These are phyloP conservation scores for Scolopax bukidnonensis DNA, from an alignment of 2,797 vertebrate genomes.

Conservation along the genomic window DNA sequence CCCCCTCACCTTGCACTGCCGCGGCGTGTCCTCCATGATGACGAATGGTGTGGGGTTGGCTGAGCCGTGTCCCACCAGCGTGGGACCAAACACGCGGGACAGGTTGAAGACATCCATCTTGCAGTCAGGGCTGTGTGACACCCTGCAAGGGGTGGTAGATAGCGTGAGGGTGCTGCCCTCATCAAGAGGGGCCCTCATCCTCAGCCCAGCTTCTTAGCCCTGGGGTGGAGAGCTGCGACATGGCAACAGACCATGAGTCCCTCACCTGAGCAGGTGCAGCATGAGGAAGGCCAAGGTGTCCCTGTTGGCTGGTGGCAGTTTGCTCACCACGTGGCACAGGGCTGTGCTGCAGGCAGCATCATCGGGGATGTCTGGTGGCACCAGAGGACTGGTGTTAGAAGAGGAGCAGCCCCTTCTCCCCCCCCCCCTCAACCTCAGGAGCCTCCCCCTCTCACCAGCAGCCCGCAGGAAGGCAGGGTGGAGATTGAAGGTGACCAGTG, in stretches of 20 bases:
- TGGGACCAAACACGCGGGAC: conserved; percentile 87
- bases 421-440: no score
- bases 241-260: background rate
- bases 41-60: conserved; percentile 80
- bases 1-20: conserved; percentile 79
- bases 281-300: conserved; percentile 88
- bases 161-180: fast-evolving
- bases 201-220: fast-evolving
- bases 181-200: background rate
- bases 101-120: conserved; percentile 87
- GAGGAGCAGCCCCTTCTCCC: background rate
- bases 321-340: conserved; percentile 73
- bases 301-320: conserved; percentile 82
- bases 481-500: conserved; percentile 81
- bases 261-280: conserved; percentile 86
- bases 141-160: conserved; percentile 3
- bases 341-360: conserved; percentile 68
- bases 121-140: conserved; percentile 76
- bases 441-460: conserved; percentile 71
- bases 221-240: background rate
- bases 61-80: conserved; percentile 82
- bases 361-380: conserved; percentile 75
- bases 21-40: conserved; percentile 84
- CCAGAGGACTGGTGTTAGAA: background rate
- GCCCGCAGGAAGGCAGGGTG: conserved; percentile 84